Percentiles rank a stretch among this genome's conserved stretches.
These are phyloP conservation scores for Hiodon alosoides DNA, from an alignment of 2,113 vertebrate species.

Conservation along the genomic window DNA sequence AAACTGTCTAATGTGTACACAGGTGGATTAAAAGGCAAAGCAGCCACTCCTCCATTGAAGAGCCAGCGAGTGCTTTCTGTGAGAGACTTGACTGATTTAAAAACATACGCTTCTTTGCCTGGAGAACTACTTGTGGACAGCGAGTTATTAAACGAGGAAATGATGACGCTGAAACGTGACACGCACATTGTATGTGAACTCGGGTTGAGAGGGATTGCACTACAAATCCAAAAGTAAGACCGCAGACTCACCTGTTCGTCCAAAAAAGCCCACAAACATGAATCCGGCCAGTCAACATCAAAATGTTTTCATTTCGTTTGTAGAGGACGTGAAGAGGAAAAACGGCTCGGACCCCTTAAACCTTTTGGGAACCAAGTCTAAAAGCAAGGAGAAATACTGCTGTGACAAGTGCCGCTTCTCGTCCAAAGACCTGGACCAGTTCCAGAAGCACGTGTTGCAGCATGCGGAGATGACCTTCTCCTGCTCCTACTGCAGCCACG, in stretches of 20 bases:
- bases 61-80: not conserved
- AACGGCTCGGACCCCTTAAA: conserved; percentile 17
- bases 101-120: not conserved
- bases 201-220: too few relatives aligned
- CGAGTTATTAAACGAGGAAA: not conserved
- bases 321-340: conserved; percentile 36
- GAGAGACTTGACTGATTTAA: too few relatives aligned
- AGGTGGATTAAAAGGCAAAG: not conserved
- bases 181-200: too few relatives aligned
- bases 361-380: conserved; percentile 58
- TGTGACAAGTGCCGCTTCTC: conserved; percentile 79
- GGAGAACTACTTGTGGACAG: too few relatives aligned
- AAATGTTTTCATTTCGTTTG: conserved; percentile 34
- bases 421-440: conserved; percentile 68
- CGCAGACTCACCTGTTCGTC: not conserved
- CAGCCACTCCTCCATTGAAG: not conserved
- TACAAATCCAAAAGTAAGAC: not conserved
- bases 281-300: conserved; percentile 41
- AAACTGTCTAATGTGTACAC: not conserved
- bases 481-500: conserved; percentile 71
- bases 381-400: conserved; percentile 62
- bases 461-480: conserved; percentile 75
- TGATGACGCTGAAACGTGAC: not conserved
- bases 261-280: conserved; percentile 21
- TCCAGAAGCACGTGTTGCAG: conserved; percentile 66